Evolutionary conservation across 2,888 invertebrate species (phyloP).

Genomic region (Hedya salicella): DNA sequence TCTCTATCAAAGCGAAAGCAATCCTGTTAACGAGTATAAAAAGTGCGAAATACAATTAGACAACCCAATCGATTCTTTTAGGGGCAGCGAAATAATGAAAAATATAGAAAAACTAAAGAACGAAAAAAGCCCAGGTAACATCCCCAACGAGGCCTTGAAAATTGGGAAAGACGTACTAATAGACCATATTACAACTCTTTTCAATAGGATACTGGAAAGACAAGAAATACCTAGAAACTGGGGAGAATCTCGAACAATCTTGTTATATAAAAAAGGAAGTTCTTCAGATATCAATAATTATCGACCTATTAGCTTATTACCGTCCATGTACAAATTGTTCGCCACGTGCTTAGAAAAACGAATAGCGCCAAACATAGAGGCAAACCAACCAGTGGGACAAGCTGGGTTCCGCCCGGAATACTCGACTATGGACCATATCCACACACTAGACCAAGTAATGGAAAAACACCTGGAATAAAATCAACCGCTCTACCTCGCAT

Average conservation of each 20-base stretch:
- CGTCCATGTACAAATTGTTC: no score
- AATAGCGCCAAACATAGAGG: no score
- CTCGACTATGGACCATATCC: no score
- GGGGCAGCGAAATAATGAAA: slow-evolving; percentile 1
- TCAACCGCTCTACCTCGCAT: no score
- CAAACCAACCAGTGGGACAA: no score
- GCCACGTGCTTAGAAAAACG: no score
- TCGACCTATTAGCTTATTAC: not conserved
- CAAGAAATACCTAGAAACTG: slow-evolving; percentile 4
- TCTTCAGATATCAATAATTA: not conserved
- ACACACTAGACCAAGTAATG: no score
- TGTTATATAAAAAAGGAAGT: not conserved
- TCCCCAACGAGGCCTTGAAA: slow-evolving; percentile 8
- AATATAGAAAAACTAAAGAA: slow-evolving; percentile 5
- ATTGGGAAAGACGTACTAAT: slow-evolving; percentile 2
- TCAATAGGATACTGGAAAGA: not conserved
- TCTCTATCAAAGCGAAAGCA: not conserved
- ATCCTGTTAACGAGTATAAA: not conserved
- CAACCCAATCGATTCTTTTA: not conserved
- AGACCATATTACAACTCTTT: not conserved
- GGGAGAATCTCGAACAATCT: not conserved
- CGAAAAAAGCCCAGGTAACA: slow-evolving; percentile 10
- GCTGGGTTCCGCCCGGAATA: no score
- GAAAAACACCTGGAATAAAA: no score
- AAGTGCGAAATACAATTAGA: not conserved